Conservation (phyloP, 2,797 vertebrate genomes). For the Vireo griseus region DNA sequence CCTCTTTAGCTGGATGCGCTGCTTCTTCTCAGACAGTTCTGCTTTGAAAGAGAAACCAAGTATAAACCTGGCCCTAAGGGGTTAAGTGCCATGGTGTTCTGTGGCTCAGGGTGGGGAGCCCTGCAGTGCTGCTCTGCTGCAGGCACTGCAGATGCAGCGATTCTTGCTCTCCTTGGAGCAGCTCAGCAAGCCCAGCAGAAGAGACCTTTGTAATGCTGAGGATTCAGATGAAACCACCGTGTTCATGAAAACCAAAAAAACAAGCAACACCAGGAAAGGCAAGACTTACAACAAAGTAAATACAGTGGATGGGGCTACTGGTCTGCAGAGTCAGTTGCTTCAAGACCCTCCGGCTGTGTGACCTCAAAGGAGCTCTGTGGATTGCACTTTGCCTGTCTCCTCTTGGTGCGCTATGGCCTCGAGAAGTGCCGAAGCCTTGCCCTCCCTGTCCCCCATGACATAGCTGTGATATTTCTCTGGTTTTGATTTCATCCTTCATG, state of each 20-base stretch:
- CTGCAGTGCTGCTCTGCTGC: background rate
- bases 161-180: background rate
- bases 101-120: background rate
- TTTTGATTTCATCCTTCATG: background rate
- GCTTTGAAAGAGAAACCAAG: background rate
- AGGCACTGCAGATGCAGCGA: background rate
- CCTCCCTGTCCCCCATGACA: background rate
- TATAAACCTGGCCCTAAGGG: background rate
- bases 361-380: background rate
- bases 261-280: background rate
- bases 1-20: background rate
- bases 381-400: background rate
- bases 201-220: background rate
- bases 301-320: background rate
- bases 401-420: background rate
- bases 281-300: background rate
- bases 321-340: background rate
- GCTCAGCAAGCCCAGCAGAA: background rate
- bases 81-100: background rate
- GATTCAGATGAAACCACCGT: background rate
- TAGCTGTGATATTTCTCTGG: background rate
- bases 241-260: background rate
- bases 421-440: rapidly evolving
- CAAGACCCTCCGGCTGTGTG: background rate
- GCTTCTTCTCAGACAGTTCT: background rate